These are phyloP conservation scores for Nasonia giraulti DNA, from an alignment of 1,140 invertebrate species.

Conservation along the genomic window DNA sequence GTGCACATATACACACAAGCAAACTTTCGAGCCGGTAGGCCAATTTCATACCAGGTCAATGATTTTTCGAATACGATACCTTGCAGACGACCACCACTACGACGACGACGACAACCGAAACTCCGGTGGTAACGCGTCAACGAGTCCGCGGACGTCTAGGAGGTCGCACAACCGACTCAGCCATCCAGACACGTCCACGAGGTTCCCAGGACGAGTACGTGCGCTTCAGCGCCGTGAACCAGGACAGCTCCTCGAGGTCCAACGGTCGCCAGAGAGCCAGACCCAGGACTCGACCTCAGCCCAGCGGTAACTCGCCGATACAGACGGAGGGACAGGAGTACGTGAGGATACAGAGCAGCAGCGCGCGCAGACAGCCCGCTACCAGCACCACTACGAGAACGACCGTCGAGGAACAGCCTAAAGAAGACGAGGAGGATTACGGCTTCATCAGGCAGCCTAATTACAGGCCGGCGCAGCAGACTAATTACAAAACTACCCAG, in stretches of 20 bases:
- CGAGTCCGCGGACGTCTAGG: constrained; percentile 62
- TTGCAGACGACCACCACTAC: constrained; percentile 50
- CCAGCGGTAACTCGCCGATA: constrained; percentile 59
- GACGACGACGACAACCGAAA: constrained; percentile 61
- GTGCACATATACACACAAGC: too few relatives aligned
- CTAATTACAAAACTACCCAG: constrained; percentile 50
- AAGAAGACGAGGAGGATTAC: constrained; percentile 57
- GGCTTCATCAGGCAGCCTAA: constrained; percentile 68
- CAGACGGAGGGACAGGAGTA: constrained; percentile 69
- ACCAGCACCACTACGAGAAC: constrained; percentile 49
- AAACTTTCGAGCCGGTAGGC: background rate
- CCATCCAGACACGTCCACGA: constrained; percentile 65
- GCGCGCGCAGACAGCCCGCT: constrained; percentile 36
- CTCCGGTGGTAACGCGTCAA: constrained; percentile 65
- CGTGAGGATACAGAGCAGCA: constrained; percentile 64
- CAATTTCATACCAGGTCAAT: constrained; percentile 10
- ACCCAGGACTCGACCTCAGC: constrained; percentile 57
- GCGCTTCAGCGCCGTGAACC: constrained; percentile 69
- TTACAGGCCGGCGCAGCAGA: constrained; percentile 59
- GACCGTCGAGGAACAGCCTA: background rate
- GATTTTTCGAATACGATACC: constrained; percentile 2
- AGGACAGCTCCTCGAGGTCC: constrained; percentile 55
- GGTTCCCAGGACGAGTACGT: constrained; percentile 70
- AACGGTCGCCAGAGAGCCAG: constrained; percentile 51
- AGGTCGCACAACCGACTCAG: constrained; percentile 61